Base-by-base conservation (phyloP, 1,140 invertebrate species). In the Dinoponera quadriceps region DNA sequence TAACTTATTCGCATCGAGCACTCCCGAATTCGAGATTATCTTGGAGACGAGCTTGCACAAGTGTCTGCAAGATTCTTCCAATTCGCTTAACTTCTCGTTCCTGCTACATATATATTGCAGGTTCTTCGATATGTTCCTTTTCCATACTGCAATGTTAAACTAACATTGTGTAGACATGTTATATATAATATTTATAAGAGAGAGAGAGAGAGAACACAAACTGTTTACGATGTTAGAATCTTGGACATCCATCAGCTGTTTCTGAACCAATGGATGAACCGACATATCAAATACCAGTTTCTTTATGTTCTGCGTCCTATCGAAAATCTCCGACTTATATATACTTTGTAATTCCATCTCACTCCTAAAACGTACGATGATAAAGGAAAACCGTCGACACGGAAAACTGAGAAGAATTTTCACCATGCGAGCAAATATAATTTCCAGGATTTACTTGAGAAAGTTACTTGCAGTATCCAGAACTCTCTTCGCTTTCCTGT, bases 121-220 rank as follows among this genome's bases (percentile, higher is more conserved):
- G 29, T 27, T 85, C 0, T 85, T 60, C 1, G 59, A 14, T 51
- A 89, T 73, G 57, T 18, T 88, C 14, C 29, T 49, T 55, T 73
- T 82, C 92, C 92, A 93, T 65, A 91, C 92, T 92, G 48, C 29
- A 91, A 33, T 16, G 9, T 18, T 13, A 33, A 90, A 62, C 80
- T 27, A 54, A 78, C 65, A 68, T 59, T 51, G 33, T 54, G 14
- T 20, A 18, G 27, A 48, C 13, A 20, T 18, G 29, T 11, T 20
- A 54, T 49, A 62, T 72, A 44, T 25, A 20, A 22, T 60, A 25
- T 27, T 49, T 14, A 29, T 25, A 59, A 44, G 49, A 25, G 22
- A 38, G 63, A 44, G 49, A 25, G 22, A 66, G 16, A 69, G 54
- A 78, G 44, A 25, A 44, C 22, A 88, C 89, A 83, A 38, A 92